Percentiles rank a stretch among this genome's conserved stretches.
Evolutionary conservation across 2,888 invertebrate species (phyloP).

Genomic region (Bombyx huttoni): DNA sequence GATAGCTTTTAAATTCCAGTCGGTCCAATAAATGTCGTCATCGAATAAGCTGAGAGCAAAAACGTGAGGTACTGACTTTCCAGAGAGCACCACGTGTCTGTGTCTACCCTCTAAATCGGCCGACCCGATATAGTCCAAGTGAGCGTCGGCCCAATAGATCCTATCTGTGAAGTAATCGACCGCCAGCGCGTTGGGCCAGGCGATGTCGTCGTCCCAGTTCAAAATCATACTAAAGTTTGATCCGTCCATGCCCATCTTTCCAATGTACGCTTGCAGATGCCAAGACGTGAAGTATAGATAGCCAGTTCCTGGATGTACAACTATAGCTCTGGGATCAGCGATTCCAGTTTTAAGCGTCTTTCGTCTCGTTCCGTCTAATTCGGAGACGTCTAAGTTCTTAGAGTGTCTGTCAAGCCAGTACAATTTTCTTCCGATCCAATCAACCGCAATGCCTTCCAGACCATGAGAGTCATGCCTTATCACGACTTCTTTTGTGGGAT

Average conservation of each 20-base stretch:
- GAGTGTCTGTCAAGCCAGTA: slow-evolving; percentile 98
- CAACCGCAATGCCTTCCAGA: slow-evolving; percentile 96
- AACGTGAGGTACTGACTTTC: slow-evolving; percentile 91
- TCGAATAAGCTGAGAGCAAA: slow-evolving; percentile 96
- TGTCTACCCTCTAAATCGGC: slow-evolving; percentile 93
- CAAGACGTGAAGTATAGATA: slow-evolving; percentile 96
- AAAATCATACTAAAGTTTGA: slow-evolving; percentile 89
- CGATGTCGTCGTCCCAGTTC: slow-evolving; percentile 93
- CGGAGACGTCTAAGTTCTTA: slow-evolving; percentile 95
- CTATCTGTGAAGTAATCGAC: slow-evolving; percentile 96
- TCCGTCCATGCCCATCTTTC: slow-evolving; percentile 97
- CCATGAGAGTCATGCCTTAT: slow-evolving; percentile 95
- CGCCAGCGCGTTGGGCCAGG: slow-evolving; percentile 98
- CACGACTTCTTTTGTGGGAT: slow-evolving; percentile 83
- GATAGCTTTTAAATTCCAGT: slow-evolving; percentile 97
- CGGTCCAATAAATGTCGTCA: slow-evolving; percentile 95
- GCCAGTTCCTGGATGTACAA: slow-evolving; percentile 94
- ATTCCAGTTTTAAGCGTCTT: slow-evolving; percentile 91
- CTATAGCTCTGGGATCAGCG: slow-evolving; percentile 94
- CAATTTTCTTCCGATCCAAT: slow-evolving; percentile 96
- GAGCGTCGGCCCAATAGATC: slow-evolving; percentile 98
- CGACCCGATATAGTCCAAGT: slow-evolving; percentile 96
- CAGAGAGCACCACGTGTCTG: slow-evolving; percentile 85
- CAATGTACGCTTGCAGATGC: slow-evolving; percentile 96
- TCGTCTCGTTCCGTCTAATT: slow-evolving; percentile 91